Base-by-base conservation (phyloP, 35 echinoderm and acorn worm species). In the Heliocidaris erythrogramma region DNA sequence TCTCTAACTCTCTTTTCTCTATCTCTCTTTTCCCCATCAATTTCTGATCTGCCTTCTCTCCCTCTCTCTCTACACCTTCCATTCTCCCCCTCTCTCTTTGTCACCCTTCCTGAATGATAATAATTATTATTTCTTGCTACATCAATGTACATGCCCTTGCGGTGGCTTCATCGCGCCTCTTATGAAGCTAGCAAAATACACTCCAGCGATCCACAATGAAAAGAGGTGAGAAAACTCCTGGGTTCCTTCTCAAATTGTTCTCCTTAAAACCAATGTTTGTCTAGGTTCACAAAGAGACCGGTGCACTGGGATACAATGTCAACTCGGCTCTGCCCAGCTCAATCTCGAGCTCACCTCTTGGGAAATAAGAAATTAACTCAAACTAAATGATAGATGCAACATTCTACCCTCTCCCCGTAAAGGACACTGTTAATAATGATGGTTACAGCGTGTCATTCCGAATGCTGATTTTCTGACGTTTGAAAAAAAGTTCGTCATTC, bases 201-300 rank as follows among this genome's bases (percentile, higher is more conserved):
- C n/a, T 78, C 7, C 65, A 78, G 18, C 17, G 18, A 78, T 78
- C 5, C 27, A 24, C 21, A 2, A 27, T 78, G 65, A 78, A 78
- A 27, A 78, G 65, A 78, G 65, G 65, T 27, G 65, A 18, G 65
- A 78, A n/a, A 78, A 78, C 7, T 78, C 21, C 27, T 78, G 65
- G 65, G 18, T 78, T 21, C 65, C 27, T n/a, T 78, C 65, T 2
- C 21, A 8, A 21, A 78, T 78, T 78, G 18, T 24, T n/a, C 65
- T n/a, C 27, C 21, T 78, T 78, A 78, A 78, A 78, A 78, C 65
- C 65, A 78, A 78, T 78, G 65, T 78, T 78, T 78, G 65, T 78
- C 65, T 78, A 29, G 24, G 61, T 18, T 6, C 16, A 18, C 16
- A 71, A n/a, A 78, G 65, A 7, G 65, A 78, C 18, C 65, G 7